These are phyloP conservation scores for Streptopelia turtur DNA, from an alignment of 2,797 vertebrate species.

Conservation along the genomic window DNA sequence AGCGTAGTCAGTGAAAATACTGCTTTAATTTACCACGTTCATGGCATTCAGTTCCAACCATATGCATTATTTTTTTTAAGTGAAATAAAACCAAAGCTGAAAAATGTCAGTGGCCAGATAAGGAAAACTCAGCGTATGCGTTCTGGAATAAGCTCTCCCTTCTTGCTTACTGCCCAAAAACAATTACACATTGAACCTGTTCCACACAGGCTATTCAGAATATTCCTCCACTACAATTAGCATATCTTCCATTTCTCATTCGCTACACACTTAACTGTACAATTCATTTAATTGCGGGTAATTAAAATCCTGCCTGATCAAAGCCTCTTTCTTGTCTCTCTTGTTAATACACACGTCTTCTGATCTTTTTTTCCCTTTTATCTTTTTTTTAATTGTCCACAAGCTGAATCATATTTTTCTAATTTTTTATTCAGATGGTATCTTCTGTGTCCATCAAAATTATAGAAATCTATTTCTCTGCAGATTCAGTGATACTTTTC, in stretches of 20 bases:
- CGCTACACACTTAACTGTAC: background rate
- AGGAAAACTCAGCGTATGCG: fast-evolving
- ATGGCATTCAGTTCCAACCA: background rate
- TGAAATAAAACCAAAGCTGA: background rate
- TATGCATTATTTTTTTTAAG: background rate
- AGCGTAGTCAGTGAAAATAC: background rate
- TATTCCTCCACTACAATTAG: background rate
- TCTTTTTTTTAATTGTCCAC: background rate
- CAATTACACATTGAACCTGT: background rate
- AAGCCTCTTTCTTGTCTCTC: slow-evolving; percentile 25
- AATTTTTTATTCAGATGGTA: background rate
- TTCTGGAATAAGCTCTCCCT: background rate
- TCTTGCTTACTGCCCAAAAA: background rate
- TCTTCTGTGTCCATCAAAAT: background rate
- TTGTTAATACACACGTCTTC: slow-evolving; percentile 10
- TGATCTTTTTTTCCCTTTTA: background rate
- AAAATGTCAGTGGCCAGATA: background rate
- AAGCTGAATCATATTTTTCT: background rate
- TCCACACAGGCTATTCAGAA: background rate
- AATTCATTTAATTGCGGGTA: background rate
- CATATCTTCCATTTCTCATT: background rate
- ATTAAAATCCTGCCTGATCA: slow-evolving; percentile 49
- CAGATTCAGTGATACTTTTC: background rate
- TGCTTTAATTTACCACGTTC: background rate
- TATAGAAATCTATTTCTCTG: background rate